Conservation (phyloP, 92 coral and sea anemone species). For the Hydrozoanthus gracilis region DNA sequence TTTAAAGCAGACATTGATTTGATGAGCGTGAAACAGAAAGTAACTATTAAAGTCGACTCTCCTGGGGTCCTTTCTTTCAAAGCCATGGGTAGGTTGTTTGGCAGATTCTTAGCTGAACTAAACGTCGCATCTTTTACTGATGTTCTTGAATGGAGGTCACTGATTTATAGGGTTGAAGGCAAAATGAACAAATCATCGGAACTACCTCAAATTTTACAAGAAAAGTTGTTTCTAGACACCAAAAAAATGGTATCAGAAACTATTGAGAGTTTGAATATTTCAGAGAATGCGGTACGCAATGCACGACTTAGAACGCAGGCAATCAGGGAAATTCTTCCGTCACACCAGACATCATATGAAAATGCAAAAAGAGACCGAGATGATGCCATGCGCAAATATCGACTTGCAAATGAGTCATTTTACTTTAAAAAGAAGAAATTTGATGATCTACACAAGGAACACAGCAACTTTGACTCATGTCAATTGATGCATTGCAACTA, state of each 20-base stretch:
- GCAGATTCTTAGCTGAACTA: neutral
- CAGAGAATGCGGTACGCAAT: neutral
- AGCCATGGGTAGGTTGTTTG: neutral
- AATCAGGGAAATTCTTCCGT: neutral
- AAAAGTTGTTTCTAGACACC: neutral
- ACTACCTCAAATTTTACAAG: neutral
- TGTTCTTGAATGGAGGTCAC: slow-evolving; percentile 2
- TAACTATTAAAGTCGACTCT: neutral
- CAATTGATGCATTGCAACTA: slow-evolving; percentile 3
- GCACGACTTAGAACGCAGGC: neutral
- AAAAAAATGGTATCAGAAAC: neutral
- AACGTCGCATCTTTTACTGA: neutral
- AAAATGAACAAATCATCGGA: neutral
- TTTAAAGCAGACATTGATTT: neutral
- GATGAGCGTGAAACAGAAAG: neutral
- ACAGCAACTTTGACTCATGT: neutral
- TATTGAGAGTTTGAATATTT: neutral
- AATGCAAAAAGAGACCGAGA: neutral
- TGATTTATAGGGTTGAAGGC: neutral
- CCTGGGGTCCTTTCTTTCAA: neutral
- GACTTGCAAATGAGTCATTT: neutral
- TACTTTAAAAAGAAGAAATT: neutral
- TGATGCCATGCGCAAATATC: neutral
- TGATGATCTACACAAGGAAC: neutral
- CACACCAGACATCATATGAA: neutral